phyloP scores from a whole-genome alignment of 2,888 invertebrate species.

The Synergus gifuensis region DNA sequence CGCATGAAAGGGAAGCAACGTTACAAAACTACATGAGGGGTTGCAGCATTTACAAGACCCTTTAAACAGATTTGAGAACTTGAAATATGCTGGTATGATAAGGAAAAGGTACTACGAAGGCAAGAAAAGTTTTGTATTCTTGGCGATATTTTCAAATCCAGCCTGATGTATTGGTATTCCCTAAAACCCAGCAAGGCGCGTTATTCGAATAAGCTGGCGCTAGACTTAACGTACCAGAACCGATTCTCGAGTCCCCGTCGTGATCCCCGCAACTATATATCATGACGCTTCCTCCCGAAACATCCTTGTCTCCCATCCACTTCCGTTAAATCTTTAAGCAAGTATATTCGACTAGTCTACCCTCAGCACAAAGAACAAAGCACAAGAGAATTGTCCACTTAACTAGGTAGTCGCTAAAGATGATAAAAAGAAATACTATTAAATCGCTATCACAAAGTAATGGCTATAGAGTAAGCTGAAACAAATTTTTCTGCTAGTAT shows the following conservation, averaged over 20 bases:
- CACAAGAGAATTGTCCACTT: background rate
- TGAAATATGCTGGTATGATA: background rate
- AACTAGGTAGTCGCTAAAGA: no score
- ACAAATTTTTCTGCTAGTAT: no score
- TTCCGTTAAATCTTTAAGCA: background rate
- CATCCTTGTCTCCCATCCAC: background rate
- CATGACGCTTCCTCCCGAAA: background rate
- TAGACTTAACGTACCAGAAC: background rate
- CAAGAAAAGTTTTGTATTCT: background rate
- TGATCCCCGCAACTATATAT: background rate
- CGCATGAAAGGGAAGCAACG: background rate
- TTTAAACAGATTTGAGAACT: background rate
- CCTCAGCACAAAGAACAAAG: background rate
- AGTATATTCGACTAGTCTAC: background rate
- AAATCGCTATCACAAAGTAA: no score
- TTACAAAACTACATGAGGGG: background rate
- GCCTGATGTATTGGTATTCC: background rate
- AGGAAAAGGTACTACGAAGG: background rate
- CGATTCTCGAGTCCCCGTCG: background rate
- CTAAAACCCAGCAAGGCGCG: background rate
- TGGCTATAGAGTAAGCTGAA: no score
- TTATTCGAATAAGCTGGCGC: background rate
- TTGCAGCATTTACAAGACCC: no score
- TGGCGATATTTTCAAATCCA: background rate
- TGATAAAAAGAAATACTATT: no score